Base-by-base conservation (phyloP, 92 coral and sea anemone species). In the Parazoanthus atlanticus region DNA sequence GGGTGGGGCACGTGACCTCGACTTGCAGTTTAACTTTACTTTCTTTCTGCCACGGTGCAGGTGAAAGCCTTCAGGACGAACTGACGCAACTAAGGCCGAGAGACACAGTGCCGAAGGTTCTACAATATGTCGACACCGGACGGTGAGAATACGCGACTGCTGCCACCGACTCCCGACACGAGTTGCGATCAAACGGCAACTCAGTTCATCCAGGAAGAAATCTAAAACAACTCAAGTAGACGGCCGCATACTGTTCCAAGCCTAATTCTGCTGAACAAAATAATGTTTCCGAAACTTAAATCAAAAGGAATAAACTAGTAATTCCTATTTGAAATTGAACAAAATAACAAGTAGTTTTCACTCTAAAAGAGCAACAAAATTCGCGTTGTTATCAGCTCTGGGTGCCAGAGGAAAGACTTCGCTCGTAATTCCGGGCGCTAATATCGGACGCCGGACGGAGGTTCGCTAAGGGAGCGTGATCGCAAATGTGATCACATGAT, bases 1-100 rank as follows among this genome's bases (percentile, higher is more conserved):
- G 31, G 47, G 23, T 52, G n/a, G 56, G 30, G 6, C 9, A 29
- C 78, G 78, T 43, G 41, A 40, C 46, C 30, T 28, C 41, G 36
- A 36, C 69, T 34, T 74, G 21, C 70, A 29, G 49, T 34, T 76
- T 75, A 88, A 84, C 43, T 43, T 29, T 69, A 23, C 74, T 64
- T 74, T 86, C 33, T 81, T 84, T 88, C 76, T 70, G 85, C 84
- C 58, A 66, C 31, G 77, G 86, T 33, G 67, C 90, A 92, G 94
- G 94, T 90, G 93, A 90, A 92, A 90, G 75, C 21, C 64, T 92
- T 36, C 85, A 86, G 73, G 94, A 90, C 30, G 85, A 85, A 15
- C 66, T 90, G 88, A 87, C 56, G 30, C 80, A 86, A 90, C 65
- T 89, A 32, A 86, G 49, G 80, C 90, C 90, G 86, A 81, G 90